Evolutionary conservation across 2,888 invertebrate genomes (phyloP).

Genomic region (Thera obeliscata): DNA sequence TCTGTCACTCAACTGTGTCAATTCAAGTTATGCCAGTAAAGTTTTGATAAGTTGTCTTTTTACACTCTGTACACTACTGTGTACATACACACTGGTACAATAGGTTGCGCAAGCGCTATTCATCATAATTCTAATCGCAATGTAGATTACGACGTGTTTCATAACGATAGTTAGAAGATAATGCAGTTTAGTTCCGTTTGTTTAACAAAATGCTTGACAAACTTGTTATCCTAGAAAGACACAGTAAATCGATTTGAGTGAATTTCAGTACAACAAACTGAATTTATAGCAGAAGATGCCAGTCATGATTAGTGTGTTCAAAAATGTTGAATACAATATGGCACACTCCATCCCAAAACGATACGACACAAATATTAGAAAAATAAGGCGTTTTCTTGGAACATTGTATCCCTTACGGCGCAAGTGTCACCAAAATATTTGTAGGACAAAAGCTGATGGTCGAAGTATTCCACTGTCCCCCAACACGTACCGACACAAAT

Average conservation of each 20-base stretch:
- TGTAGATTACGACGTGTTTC: conserved; percentile 31
- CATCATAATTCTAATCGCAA: conserved; percentile 45
- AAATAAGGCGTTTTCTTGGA: neutral
- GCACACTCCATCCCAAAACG: neutral
- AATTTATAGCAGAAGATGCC: too few relatives aligned
- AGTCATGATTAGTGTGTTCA: too few relatives aligned
- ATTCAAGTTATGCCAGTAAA: too few relatives aligned
- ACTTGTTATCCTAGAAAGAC: neutral
- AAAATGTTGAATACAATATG: too few relatives aligned
- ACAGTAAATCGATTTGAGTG: too few relatives aligned
- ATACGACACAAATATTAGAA: neutral
- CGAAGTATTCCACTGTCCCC: conserved; percentile 49
- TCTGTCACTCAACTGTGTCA: too few relatives aligned
- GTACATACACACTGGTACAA: conserved; percentile 48
- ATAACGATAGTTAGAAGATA: conserved; percentile 35
- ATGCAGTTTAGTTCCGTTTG: conserved; percentile 18
- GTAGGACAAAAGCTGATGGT: conserved; percentile 55
- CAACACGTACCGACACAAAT: conserved; percentile 43
- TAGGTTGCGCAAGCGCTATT: conserved; percentile 59
- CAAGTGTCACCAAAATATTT: conserved; percentile 61
- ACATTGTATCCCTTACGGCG: conserved; percentile 27
- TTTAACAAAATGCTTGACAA: neutral
- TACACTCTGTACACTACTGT: conserved; percentile 24
- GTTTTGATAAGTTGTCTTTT: neutral
- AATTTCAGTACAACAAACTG: too few relatives aligned